A percentile compares a stretch with the other conserved stretches of the same genome.
phyloP scores from a whole-genome alignment of 2,113 vertebrate genomes.

The Eira barbara region DNA sequence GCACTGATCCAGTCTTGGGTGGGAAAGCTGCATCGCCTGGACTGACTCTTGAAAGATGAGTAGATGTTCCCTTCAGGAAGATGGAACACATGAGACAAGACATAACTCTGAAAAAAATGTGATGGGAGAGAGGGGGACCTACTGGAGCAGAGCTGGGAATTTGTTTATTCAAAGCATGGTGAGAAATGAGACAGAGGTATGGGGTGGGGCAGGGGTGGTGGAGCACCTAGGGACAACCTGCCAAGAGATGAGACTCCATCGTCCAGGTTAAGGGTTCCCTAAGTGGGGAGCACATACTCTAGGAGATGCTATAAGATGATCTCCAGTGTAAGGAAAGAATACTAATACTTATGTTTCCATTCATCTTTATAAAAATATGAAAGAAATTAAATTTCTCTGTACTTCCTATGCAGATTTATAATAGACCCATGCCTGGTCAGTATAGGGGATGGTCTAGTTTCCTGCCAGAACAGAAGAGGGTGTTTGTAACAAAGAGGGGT shows the following conservation, averaged over 20 bases:
- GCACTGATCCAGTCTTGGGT: neutral
- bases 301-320: too few species aligned
- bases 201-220: fast-evolving
- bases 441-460: neutral
- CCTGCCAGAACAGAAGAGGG: neutral
- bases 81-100: neutral
- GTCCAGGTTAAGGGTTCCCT: neutral
- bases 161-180: neutral
- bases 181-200: neutral
- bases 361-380: neutral
- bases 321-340: neutral
- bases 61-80: neutral
- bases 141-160: neutral
- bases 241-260: neutral
- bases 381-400: neutral
- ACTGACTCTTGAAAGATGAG: neutral
- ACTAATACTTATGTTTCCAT: neutral
- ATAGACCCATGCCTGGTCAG: too few species aligned
- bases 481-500: neutral
- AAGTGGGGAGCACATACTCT: neutral
- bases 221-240: neutral
- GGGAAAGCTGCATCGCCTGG: neutral
- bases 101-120: neutral
- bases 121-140: neutral
- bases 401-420: neutral